Evolutionary conservation across 2,113 vertebrate genomes (phyloP).

Genomic region (Pachypanchax playfairii): DNA sequence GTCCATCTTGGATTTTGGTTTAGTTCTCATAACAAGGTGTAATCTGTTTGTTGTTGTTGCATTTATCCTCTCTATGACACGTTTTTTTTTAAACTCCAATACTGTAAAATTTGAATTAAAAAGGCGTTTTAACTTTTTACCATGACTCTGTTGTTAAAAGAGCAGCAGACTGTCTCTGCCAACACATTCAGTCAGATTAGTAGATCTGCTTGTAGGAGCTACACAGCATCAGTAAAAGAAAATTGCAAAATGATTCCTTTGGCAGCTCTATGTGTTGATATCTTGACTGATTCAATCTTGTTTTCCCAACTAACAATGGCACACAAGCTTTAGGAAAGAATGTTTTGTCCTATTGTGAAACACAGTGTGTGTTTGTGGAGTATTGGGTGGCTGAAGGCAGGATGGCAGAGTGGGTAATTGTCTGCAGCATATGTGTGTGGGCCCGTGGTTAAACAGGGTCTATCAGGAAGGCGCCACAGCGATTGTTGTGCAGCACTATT

Average conservation of each 20-base stretch:
- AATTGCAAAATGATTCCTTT: slow-evolving; percentile 17
- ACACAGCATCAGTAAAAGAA: slow-evolving; percentile 3
- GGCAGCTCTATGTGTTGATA: slow-evolving; percentile 22
- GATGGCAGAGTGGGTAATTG: slow-evolving; percentile 35
- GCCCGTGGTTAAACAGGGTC: slow-evolving; percentile 51
- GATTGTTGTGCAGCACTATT: slow-evolving; percentile 48
- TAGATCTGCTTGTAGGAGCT: slow-evolving; percentile 14
- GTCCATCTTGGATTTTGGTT: too few relatives aligned
- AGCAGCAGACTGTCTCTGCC: slow-evolving; percentile 12
- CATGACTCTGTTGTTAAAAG: not conserved
- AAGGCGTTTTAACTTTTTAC: not conserved
- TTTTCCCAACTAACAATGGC: slow-evolving; percentile 24
- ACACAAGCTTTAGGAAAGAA: slow-evolving; percentile 11
- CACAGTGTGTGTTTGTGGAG: not conserved
- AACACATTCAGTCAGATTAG: slow-evolving; percentile 20
- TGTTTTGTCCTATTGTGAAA: slow-evolving; percentile 6
- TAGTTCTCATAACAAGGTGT: too few relatives aligned
- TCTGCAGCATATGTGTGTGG: slow-evolving; percentile 36
- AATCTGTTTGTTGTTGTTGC: too few relatives aligned
- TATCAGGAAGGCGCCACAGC: slow-evolving; percentile 22
- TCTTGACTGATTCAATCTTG: slow-evolving; percentile 29
- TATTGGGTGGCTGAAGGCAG: not conserved
- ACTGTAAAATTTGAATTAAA: not conserved
- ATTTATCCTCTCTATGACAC: too few relatives aligned
- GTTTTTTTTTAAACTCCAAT: too few relatives aligned